phyloP scores from a whole-genome alignment of 2,888 invertebrate genomes.

The Spodoptera littoralis region DNA sequence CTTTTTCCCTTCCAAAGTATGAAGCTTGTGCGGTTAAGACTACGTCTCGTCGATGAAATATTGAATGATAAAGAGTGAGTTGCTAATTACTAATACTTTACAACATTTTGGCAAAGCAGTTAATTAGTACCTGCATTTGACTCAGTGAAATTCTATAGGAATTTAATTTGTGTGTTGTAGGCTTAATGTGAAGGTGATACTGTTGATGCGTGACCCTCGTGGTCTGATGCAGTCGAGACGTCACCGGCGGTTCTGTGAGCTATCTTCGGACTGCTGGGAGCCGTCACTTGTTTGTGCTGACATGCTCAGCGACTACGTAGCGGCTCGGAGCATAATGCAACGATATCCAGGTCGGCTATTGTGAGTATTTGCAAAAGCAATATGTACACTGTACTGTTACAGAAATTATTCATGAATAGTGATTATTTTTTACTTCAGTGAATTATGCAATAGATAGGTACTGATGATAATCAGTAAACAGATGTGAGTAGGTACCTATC shows the following conservation, averaged over 20 bases:
- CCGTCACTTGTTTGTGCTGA: slow-evolving; percentile 93
- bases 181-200: slow-evolving; percentile 92
- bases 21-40: slow-evolving; percentile 94
- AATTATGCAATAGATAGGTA: no score
- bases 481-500: no score
- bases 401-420: no score
- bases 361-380: slow-evolving; percentile 79
- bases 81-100: background rate
- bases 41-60: slow-evolving; percentile 92
- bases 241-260: slow-evolving; percentile 92
- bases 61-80: slow-evolving; percentile 89
- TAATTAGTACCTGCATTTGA: no score
- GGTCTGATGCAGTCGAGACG: slow-evolving; percentile 95
- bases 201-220: slow-evolving; percentile 95
- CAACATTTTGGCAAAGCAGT: background rate
- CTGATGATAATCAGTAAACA: no score
- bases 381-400: no score
- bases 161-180: slow-evolving; percentile 68
- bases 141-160: background rate
- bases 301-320: slow-evolving; percentile 94
- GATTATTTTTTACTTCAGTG: no score
- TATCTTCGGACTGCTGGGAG: slow-evolving; percentile 93
- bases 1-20: slow-evolving; percentile 96
- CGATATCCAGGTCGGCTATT: slow-evolving; percentile 93
- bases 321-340: slow-evolving; percentile 91